Conservation (phyloP, 2,113 vertebrate species). For the Chamaea fasciata region DNA sequence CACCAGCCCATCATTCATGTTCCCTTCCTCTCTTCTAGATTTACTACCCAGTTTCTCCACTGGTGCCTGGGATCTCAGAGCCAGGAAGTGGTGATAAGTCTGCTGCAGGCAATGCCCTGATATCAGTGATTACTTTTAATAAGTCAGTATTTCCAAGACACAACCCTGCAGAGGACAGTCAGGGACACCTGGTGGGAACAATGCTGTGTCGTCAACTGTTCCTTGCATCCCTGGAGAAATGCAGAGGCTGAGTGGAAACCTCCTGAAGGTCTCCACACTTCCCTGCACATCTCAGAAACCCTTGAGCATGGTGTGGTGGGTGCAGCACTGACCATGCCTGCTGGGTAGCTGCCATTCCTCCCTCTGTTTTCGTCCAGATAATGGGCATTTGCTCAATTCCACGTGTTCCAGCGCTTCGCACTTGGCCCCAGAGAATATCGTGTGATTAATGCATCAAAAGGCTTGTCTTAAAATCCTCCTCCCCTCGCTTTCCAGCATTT, state of each 20-base stretch:
- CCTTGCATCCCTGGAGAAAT: neutral
- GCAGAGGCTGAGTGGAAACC: neutral
- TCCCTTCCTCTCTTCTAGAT: neutral
- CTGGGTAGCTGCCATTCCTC: neutral
- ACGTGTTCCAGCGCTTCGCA: neutral
- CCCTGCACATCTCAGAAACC: neutral
- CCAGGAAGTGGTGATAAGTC: neutral
- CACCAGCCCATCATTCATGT: neutral
- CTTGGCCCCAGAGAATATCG: neutral
- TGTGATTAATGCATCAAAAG: constrained; percentile 36
- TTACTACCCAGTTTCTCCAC: neutral
- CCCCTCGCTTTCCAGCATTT: neutral
- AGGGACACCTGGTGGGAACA: neutral
- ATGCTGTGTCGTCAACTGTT: rapidly evolving
- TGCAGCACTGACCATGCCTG: neutral
- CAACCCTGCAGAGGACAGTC: neutral
- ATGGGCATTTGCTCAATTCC: neutral
- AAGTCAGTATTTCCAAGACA: neutral
- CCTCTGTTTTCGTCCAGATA: neutral
- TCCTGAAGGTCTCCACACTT: neutral
- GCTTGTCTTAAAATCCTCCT: constrained; percentile 4
- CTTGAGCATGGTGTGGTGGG: neutral
- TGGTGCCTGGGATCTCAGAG: neutral
- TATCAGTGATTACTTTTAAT: neutral
- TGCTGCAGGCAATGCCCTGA: neutral